Evolutionary conservation across 2,888 invertebrate species (phyloP).

Genomic region (Chalcosyrphus nemorum): DNA sequence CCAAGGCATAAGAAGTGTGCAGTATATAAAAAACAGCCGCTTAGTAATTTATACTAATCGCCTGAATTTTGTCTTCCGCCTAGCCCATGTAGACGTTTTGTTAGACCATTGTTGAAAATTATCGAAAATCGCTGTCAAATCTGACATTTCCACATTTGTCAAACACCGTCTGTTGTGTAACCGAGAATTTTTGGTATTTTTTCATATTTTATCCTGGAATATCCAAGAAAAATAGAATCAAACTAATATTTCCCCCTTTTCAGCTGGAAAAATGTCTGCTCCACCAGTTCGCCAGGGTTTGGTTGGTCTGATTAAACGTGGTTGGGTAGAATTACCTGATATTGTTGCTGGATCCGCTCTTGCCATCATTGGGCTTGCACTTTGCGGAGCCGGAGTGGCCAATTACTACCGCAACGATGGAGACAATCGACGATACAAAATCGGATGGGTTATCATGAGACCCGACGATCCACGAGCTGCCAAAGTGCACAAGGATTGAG

Average conservation of each 20-base stretch:
- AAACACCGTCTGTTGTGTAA: slow-evolving; percentile 60
- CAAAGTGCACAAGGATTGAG: slow-evolving; percentile 83
- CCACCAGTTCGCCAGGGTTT: slow-evolving; percentile 78
- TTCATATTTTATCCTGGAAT: background rate
- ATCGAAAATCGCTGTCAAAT: background rate
- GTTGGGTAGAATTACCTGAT: slow-evolving; percentile 89
- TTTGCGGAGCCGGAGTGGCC: slow-evolving; percentile 82
- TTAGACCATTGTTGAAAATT: background rate
- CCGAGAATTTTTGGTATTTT: slow-evolving; percentile 32
- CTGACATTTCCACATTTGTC: slow-evolving; percentile 34
- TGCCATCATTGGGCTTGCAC: slow-evolving; percentile 84
- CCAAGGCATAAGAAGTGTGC: too few species aligned
- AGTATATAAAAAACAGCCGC: background rate
- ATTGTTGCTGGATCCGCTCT: slow-evolving; percentile 85
- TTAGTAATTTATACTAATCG: background rate
- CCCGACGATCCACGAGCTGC: slow-evolving; percentile 86
- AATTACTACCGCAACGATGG: slow-evolving; percentile 85
- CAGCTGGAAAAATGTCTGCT: slow-evolving; percentile 67
- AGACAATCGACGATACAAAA: slow-evolving; percentile 87
- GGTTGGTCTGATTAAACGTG: slow-evolving; percentile 78
- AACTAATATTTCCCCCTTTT: background rate
- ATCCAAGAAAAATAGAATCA: background rate
- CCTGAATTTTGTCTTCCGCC: background rate
- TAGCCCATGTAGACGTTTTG: slow-evolving; percentile 1
- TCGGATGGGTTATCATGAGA: slow-evolving; percentile 85